These are phyloP conservation scores for Echeneis naucrates DNA, from an alignment of 2,797 vertebrate genomes.

Conservation along the genomic window DNA sequence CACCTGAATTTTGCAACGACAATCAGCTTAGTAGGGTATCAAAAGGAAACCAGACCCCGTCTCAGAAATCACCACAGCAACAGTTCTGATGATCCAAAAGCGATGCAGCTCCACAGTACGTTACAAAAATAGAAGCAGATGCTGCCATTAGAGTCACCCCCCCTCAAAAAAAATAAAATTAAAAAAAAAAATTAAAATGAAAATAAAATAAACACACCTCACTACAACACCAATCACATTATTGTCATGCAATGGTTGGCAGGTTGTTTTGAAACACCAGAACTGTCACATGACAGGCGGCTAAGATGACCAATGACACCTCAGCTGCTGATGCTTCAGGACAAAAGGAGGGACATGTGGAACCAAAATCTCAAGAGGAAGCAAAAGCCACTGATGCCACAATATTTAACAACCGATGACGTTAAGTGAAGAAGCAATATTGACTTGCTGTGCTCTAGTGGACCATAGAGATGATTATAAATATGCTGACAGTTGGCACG, in stretches of 20 bases:
- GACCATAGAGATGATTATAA: constrained; percentile 30
- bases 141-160: constrained; percentile 59
- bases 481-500: constrained; percentile 32
- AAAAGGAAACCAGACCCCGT: constrained; percentile 62
- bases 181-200: not conserved
- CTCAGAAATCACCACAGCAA: constrained; percentile 55
- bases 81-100: constrained; percentile 61
- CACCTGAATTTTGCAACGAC: constrained; percentile 47
- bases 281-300: constrained; percentile 58
- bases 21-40: constrained; percentile 53
- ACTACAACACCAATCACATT: constrained; percentile 68
- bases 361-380: constrained; percentile 29
- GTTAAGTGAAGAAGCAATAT: constrained; percentile 43
- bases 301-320: constrained; percentile 39
- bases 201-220: constrained; percentile 31
- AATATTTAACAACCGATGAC: constrained; percentile 42
- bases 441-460: constrained; percentile 34
- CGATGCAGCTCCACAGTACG: constrained; percentile 46
- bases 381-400: constrained; percentile 53
- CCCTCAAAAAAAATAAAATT: constrained; percentile 18
- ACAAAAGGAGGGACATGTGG: constrained; percentile 25
- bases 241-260: constrained; percentile 68
- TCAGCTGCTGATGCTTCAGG: constrained; percentile 45
- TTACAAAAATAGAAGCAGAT: constrained; percentile 60
- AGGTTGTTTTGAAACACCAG: constrained; percentile 56